Percentiles rank a stretch among this genome's conserved stretches.
phyloP scores from a whole-genome alignment of 2,797 vertebrate species.

The Sebastes trivittatus region DNA sequence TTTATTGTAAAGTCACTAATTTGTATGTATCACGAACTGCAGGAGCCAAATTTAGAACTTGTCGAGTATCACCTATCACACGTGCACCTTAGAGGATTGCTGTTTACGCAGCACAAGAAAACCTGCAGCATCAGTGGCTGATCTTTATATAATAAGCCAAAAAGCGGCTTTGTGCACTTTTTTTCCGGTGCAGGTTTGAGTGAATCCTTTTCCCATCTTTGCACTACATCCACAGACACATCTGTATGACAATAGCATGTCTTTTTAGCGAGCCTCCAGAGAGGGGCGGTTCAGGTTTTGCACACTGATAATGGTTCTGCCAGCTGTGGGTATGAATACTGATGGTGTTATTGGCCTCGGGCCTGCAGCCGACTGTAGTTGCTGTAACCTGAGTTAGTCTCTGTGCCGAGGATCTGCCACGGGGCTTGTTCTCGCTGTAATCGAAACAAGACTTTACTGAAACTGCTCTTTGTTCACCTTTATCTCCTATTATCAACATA shows the following conservation, averaged over 20 bases:
- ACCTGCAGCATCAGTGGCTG: background rate
- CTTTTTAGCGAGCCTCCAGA: conserved; percentile 34
- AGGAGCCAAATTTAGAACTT: background rate
- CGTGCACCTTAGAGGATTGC: background rate
- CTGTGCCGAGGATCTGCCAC: conserved; percentile 26
- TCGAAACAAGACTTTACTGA: conserved; percentile 39
- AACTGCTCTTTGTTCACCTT: conserved; percentile 42
- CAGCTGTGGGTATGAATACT: conserved; percentile 60
- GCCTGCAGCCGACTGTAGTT: conserved; percentile 42
- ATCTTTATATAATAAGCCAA: background rate
- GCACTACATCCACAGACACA: background rate
- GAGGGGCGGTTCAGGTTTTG: conserved; percentile 38
- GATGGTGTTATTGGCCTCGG: conserved; percentile 54
- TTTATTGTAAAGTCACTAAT: background rate
- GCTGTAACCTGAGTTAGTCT: conserved; percentile 53
- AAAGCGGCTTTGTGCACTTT: background rate
- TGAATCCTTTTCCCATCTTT: conserved; percentile 2
- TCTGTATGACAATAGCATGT: conserved; percentile 39
- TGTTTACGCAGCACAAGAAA: background rate
- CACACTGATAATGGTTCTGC: conserved; percentile 50
- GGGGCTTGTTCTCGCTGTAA: conserved; percentile 44
- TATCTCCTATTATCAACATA: conserved; percentile 32
- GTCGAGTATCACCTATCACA: background rate
- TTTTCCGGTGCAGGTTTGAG: background rate
- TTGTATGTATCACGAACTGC: background rate